phyloP scores from a whole-genome alignment of 2,113 vertebrate genomes.

The Acanthochromis polyacanthus region DNA sequence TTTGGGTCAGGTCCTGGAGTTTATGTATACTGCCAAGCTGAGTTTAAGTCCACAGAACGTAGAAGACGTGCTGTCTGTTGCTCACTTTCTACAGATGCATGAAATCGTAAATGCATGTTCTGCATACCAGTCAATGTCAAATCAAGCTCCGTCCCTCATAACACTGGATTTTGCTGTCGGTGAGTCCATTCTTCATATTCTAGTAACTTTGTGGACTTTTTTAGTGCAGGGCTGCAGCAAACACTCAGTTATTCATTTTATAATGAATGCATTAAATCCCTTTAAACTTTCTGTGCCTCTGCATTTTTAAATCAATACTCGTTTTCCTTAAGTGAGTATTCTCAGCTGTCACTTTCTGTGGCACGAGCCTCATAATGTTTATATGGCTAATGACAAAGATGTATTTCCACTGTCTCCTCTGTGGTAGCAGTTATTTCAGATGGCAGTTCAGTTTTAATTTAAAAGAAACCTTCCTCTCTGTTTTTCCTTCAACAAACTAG shows the following conservation, averaged over 20 bases:
- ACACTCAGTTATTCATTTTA: background rate
- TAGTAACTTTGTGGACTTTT: background rate
- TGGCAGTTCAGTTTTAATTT: background rate
- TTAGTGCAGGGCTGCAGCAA: background rate
- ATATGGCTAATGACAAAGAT: too few relatives aligned
- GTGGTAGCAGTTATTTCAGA: too few relatives aligned
- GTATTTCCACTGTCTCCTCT: too few relatives aligned
- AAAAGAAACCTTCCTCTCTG: background rate
- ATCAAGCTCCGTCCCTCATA: slow-evolving; percentile 63
- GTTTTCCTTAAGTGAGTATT: too few relatives aligned
- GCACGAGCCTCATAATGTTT: too few relatives aligned
- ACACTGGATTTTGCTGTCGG: slow-evolving; percentile 69
- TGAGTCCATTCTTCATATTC: slow-evolving; percentile 49
- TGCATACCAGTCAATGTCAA: slow-evolving; percentile 88
- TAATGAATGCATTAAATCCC: background rate
- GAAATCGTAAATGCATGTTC: slow-evolving; percentile 94
- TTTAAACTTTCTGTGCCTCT: background rate
- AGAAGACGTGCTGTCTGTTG: slow-evolving; percentile 94
- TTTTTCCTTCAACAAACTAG: slow-evolving; percentile 25
- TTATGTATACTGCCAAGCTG: slow-evolving; percentile 98
- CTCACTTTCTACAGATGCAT: slow-evolving; percentile 96
- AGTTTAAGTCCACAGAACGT: slow-evolving; percentile 91
- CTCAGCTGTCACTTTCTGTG: too few relatives aligned
- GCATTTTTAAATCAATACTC: background rate
- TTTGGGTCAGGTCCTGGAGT: slow-evolving; percentile 95